Percentiles rank a stretch among this genome's conserved stretches.
Evolutionary conservation across 2,113 vertebrate genomes (phyloP).

Genomic region (Amblyopsis rosae): DNA sequence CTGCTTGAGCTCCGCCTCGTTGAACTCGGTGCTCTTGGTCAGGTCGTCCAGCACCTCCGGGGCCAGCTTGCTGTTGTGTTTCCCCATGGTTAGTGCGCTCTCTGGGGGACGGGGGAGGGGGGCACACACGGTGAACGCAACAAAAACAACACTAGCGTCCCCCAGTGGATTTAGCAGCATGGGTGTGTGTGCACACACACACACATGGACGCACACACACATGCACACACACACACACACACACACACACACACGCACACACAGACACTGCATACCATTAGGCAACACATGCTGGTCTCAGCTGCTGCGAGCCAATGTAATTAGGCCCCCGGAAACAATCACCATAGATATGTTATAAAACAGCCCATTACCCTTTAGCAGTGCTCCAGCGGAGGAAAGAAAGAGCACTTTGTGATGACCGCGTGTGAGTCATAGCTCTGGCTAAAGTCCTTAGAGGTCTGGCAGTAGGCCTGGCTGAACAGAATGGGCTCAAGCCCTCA

Average conservation of each 20-base stretch:
- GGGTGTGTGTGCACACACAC: not conserved
- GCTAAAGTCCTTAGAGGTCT: constrained; percentile 45
- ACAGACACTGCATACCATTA: no score
- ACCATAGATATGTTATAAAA: constrained; percentile 41
- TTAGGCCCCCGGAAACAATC: constrained; percentile 5
- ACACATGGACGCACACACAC: not conserved
- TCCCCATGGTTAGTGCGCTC: constrained; percentile 83
- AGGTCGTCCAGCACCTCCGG: constrained; percentile 96
- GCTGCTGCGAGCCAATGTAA: no score
- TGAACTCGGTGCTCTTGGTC: constrained; percentile 95
- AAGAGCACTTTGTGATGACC: constrained; percentile 45
- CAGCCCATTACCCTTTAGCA: constrained; percentile 31
- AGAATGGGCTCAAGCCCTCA: constrained; percentile 37
- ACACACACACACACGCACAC: no score
- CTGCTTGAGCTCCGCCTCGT: constrained; percentile 96
- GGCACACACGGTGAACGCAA: constrained; percentile 4
- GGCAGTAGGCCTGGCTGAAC: constrained; percentile 30
- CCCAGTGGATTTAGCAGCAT: constrained; percentile 11
- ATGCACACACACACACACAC: not conserved
- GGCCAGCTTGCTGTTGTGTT: constrained; percentile 96
- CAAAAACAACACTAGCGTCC: constrained; percentile 31
- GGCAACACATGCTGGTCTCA: no score
- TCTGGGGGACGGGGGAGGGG: constrained; percentile 16
- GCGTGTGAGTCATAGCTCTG: constrained; percentile 45
- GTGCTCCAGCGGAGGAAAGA: not conserved